Percentiles rank a stretch among this genome's conserved stretches.
Conservation (phyloP, 2,113 vertebrate species). For the Heteronetta atricapilla region DNA sequence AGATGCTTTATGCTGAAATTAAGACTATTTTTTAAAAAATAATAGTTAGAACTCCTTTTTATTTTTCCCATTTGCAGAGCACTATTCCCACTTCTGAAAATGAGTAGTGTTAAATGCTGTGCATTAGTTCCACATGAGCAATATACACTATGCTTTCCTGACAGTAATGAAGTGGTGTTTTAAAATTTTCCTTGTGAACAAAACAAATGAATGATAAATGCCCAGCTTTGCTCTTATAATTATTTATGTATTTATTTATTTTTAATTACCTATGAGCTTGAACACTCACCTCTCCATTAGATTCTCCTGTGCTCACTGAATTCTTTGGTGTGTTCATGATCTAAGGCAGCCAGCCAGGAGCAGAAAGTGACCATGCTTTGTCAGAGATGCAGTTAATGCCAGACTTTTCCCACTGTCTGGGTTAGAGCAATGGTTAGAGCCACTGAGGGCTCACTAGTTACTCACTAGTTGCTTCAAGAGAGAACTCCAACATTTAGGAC, state of each 20-base stretch:
- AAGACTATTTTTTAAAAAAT: neutral
- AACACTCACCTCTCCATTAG: neutral
- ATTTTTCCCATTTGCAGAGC: neutral
- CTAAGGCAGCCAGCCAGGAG: neutral
- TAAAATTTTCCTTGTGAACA: neutral
- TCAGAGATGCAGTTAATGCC: neutral
- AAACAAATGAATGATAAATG: neutral
- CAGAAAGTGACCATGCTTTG: neutral
- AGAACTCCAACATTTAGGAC: fast-evolving
- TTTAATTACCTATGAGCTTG: neutral
- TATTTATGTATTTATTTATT: neutral
- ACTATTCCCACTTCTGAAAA: neutral
- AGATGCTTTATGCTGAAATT: neutral
- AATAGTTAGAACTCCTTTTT: neutral
- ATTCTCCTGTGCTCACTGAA: neutral
- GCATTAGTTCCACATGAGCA: neutral
- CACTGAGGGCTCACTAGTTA: neutral
- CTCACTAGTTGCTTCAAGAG: neutral
- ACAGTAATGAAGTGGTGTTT: neutral
- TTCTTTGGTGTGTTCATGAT: neutral
- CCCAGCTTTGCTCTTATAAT: neutral
- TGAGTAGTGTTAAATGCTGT: neutral
- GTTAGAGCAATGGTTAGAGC: neutral
- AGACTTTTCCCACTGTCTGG: neutral
- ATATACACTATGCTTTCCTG: neutral